Percentiles rank a stretch among this genome's conserved stretches.
Conservation (phyloP, 2,797 vertebrate genomes). For the Sebastes diploproa region DNA sequence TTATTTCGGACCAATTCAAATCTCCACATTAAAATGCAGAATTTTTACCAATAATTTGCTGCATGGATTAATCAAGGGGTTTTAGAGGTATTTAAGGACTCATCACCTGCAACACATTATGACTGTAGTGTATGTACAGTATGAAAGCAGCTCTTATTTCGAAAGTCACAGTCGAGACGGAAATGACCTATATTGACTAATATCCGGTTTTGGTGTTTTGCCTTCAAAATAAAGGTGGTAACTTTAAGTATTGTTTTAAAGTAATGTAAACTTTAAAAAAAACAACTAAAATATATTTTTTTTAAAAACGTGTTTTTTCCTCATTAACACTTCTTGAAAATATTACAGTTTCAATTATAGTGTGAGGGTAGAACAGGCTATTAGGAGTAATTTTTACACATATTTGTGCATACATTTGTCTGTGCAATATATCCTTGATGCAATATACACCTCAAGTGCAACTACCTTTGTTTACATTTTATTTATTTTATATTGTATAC, state of each 20-base stretch:
- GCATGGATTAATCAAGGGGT: neutral
- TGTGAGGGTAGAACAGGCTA: neutral
- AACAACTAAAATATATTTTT: too few relatives aligned
- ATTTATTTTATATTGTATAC: too few relatives aligned
- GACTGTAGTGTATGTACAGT: neutral
- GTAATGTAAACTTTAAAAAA: neutral
- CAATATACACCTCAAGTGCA: too few relatives aligned
- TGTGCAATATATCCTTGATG: too few relatives aligned
- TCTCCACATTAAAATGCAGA: neutral
- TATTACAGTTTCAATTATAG: neutral
- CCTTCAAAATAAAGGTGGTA: conserved; percentile 1
- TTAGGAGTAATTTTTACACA: neutral
- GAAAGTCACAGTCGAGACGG: neutral
- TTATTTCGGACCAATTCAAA: neutral
- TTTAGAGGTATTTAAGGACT: neutral
- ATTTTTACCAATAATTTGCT: neutral
- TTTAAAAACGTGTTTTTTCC: too few relatives aligned
- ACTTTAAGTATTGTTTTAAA: neutral
- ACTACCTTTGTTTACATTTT: too few relatives aligned
- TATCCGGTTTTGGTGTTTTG: neutral
- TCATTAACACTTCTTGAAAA: too few relatives aligned
- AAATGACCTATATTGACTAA: neutral
- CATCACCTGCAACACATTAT: neutral
- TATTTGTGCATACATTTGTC: too few relatives aligned
- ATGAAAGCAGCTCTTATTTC: conserved; percentile 21